Base-by-base conservation (phyloP, 2,113 vertebrate species). In the Mungos mungo region DNA sequence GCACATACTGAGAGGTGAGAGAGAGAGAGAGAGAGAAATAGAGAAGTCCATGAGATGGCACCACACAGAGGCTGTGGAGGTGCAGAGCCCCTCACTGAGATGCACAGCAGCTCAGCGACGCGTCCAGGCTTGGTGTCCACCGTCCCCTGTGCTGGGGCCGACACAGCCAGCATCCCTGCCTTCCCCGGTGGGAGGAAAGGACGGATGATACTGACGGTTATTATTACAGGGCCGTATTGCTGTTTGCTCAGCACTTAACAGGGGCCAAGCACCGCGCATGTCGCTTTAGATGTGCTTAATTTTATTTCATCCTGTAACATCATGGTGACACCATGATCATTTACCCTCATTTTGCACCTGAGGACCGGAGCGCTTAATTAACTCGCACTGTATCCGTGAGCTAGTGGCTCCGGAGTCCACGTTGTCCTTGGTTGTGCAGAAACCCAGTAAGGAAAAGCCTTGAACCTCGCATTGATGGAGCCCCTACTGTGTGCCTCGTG, bases 1-100 rank as follows among this genome's bases (percentile, higher is more conserved):
- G 94, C 97, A 96, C 93, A 97, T 95, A 29, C 85, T 89, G 7
- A 41, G 86, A 96, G 77, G 96, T 60, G 86, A 85, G 65, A 95
- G 80, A 35, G 54, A 95, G 45, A 47, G 41, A 41, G 5, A 41
- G 41, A n/a, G 86, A 85, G 65, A 95, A 76, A 35, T 45, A 95
- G 45, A 47, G 87, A 66, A 91, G 77, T 66, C 85, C 52, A 21
- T n/a, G 38, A 94, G 86, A 86, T 50, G 63, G 66, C 57, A 41
- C 85, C 50, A 1, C 2, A 0, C 2, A 4, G 2, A 63, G 68
- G 68, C 52, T 66, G 35, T n/a, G 35, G 80, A 69, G 29, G 19
- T 18, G 1, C 31, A 45, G 52, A 66, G 50, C 3, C 12, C 57
- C 35, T 60, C n/a, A 8, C 9, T 0, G 19, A 71, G 65, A 71